phyloP scores from a whole-genome alignment of 2,888 invertebrate species.

The Apodemia zela region DNA sequence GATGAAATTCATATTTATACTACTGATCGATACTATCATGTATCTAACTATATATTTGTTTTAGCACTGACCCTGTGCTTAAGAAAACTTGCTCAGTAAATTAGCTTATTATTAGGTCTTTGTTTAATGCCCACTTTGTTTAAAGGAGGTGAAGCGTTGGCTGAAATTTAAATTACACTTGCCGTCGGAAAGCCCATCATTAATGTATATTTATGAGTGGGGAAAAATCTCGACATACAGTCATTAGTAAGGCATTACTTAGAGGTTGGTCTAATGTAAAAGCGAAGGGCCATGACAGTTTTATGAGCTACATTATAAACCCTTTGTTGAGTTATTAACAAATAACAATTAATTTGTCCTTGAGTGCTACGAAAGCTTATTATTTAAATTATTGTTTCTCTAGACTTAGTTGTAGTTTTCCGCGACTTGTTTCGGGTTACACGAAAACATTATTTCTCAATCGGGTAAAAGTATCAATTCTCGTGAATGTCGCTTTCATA shows the following conservation, averaged over 20 bases:
- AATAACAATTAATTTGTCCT: too few species aligned
- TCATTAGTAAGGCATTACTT: constrained; percentile 73
- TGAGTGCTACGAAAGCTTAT: too few species aligned
- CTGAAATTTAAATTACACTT: constrained; percentile 58
- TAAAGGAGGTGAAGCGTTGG: constrained; percentile 32
- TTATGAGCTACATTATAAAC: not conserved
- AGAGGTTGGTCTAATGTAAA: constrained; percentile 34
- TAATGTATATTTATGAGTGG: constrained; percentile 75
- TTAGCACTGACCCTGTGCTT: not conserved
- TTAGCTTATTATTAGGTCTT: constrained; percentile 21
- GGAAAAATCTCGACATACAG: constrained; percentile 72
- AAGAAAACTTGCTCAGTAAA: not conserved
- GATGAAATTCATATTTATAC: too few species aligned
- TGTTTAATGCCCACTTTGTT: constrained; percentile 34
- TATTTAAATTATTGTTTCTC: too few species aligned
- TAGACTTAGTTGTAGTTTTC: too few species aligned
- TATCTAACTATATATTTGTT: too few species aligned
- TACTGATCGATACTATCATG: too few species aligned
- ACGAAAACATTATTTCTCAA: too few species aligned
- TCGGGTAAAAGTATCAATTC: too few species aligned
- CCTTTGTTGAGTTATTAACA: not conserved
- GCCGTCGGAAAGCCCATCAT: constrained; percentile 51
- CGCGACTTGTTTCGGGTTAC: too few species aligned
- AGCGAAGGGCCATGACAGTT: not conserved
- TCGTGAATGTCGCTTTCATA: too few species aligned